Conservation (phyloP, 30 jellyfish, hydroid and myxozoan genomes). For the Calvadosia cruxmelitensis region DNA sequence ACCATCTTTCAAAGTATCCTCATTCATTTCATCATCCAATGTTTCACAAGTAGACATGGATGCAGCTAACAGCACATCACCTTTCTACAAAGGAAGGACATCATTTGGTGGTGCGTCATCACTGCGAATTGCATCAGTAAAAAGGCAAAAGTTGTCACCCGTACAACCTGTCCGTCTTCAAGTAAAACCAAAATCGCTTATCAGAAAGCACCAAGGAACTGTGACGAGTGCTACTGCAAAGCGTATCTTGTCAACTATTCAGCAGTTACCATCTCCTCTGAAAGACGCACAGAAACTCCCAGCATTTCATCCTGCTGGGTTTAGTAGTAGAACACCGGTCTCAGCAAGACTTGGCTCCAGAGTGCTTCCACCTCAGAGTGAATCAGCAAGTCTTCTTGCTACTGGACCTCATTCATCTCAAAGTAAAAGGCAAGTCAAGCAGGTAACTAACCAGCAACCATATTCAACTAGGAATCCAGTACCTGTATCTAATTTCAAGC, state of each 20-base stretch:
- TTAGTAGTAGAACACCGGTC: slow-evolving; percentile 12
- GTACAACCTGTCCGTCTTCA: slow-evolving; percentile 46
- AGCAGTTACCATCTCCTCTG: slow-evolving; percentile 83
- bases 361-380: slow-evolving; percentile 16
- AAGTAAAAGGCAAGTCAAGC: slow-evolving; percentile 6
- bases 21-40: slow-evolving; percentile 66
- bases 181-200: slow-evolving; percentile 56
- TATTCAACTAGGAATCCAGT: not conserved
- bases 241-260: slow-evolving; percentile 59
- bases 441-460: too few relatives aligned
- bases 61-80: slow-evolving; percentile 13
- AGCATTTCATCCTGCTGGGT: slow-evolving; percentile 20
- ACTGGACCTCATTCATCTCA: slow-evolving; percentile 8
- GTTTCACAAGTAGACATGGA: not conserved
- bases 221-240: slow-evolving; percentile 95
- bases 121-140: slow-evolving; percentile 24
- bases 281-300: slow-evolving; percentile 77
- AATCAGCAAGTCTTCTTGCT: slow-evolving; percentile 4
- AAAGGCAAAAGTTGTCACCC: slow-evolving; percentile 73
- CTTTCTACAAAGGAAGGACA: slow-evolving; percentile 81
- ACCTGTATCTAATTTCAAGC: slow-evolving; percentile 20
- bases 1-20: slow-evolving; percentile 79
- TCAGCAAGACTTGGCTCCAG: slow-evolving; percentile 14
- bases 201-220: slow-evolving; percentile 30
- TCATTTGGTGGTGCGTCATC: slow-evolving; percentile 93